These are phyloP conservation scores for Lasioglossum morio DNA, from an alignment of 2,888 invertebrate species.

Conservation along the genomic window DNA sequence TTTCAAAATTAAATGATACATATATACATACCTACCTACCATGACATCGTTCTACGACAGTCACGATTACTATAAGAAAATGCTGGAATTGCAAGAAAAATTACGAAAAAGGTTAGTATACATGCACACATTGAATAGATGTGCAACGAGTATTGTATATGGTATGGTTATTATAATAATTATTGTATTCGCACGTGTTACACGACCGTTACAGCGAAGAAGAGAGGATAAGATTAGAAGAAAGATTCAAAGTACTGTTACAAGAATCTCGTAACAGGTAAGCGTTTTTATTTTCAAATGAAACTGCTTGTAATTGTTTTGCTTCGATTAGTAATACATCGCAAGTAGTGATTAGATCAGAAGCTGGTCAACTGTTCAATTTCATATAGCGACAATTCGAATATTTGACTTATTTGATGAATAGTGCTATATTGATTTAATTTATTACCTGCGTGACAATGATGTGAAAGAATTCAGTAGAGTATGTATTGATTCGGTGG, in stretches of 20 bases:
- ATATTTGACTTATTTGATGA: not conserved
- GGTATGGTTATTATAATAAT: not conserved
- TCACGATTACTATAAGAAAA: conserved; percentile 79
- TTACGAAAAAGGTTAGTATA: conserved; percentile 78
- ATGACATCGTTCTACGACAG: conserved; percentile 75
- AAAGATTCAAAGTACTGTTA: conserved; percentile 78
- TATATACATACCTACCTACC: conserved; percentile 4
- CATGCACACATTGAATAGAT: not conserved
- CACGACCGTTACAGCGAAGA: conserved; percentile 76
- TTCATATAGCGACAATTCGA: not conserved
- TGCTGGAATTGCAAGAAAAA: conserved; percentile 81
- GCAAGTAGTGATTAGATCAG: not conserved
- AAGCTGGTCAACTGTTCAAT: not conserved
- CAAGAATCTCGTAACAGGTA: conserved; percentile 81
- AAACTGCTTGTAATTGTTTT: not conserved
- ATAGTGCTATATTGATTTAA: conserved; percentile 23
- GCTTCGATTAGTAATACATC: not conserved
- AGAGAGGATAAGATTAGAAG: conserved; percentile 80
- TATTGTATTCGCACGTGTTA: not conserved
- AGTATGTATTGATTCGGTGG: conserved; percentile 67
- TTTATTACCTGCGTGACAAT: conserved; percentile 10
- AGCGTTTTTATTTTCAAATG: conserved; percentile 3
- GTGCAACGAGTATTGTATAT: not conserved
- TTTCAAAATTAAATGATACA: conserved; percentile 23
- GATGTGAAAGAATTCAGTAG: conserved; percentile 27